These are phyloP conservation scores for Eumacrocentrus americanus DNA, from an alignment of 2,888 invertebrate species.

Conservation along the genomic window DNA sequence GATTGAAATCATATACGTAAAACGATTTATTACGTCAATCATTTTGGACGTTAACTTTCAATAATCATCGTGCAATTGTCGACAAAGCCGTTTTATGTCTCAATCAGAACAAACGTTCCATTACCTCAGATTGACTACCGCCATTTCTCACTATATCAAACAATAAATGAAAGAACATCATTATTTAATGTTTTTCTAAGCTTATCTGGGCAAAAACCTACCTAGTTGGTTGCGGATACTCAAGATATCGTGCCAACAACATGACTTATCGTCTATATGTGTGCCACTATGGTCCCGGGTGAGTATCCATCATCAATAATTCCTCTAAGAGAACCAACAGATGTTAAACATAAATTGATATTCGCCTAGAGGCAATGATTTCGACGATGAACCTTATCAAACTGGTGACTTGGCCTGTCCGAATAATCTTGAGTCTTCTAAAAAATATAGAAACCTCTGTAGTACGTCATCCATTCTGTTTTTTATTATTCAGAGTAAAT, in stretches of 20 bases:
- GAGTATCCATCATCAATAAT: constrained; percentile 30
- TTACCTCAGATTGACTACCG: background rate
- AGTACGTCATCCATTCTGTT: constrained; percentile 22
- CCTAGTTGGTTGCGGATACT: constrained; percentile 64
- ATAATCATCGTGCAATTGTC: background rate
- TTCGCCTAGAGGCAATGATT: constrained; percentile 24
- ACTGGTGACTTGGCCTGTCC: constrained; percentile 22
- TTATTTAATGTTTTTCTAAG: constrained; percentile 43
- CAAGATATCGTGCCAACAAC: constrained; percentile 56
- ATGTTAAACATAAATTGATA: background rate
- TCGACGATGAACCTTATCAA: constrained; percentile 22
- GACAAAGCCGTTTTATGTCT: background rate
- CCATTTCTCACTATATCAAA: background rate
- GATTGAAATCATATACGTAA: background rate
- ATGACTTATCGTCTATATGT: constrained; percentile 57
- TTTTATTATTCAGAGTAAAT: background rate
- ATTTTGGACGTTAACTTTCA: background rate
- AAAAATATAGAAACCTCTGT: constrained; percentile 25
- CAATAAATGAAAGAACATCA: background rate
- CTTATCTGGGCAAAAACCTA: constrained; percentile 64
- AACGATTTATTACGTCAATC: constrained; percentile 6
- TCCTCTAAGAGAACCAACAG: background rate
- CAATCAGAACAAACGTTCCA: background rate
- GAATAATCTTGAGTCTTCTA: constrained; percentile 16
- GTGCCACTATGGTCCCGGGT: constrained; percentile 62